Percentiles rank a stretch among this genome's conserved stretches.
Conservation (phyloP, 2,797 vertebrate species). For the Todus mexicanus region DNA sequence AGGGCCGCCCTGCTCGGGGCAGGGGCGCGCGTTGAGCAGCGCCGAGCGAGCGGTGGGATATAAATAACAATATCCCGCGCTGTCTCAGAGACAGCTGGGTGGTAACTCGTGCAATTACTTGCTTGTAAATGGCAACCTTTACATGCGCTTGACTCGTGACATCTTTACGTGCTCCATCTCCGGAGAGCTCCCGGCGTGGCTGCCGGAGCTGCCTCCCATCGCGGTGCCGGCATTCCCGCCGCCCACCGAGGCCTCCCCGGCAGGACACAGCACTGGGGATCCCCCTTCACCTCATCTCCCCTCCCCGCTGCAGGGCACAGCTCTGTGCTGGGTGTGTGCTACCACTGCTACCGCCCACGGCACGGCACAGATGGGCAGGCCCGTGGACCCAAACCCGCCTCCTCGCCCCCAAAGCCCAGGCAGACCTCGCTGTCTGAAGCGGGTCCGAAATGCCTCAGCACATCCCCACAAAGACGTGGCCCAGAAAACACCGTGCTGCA, state of each 20-base stretch:
- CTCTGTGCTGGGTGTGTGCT: accelerated
- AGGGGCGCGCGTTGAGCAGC: neutral
- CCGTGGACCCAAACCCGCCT: neutral
- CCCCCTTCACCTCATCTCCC: no score
- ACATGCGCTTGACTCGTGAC: neutral
- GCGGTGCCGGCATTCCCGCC: accelerated
- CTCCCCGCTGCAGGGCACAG: accelerated
- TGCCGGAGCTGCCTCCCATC: neutral
- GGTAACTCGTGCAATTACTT: neutral
- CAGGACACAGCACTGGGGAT: accelerated
- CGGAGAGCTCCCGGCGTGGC: accelerated
- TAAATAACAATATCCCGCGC: neutral
- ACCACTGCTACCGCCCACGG: neutral
- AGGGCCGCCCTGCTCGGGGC: neutral
- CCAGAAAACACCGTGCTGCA: accelerated
- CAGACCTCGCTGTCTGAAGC: neutral
- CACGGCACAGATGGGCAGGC: accelerated
- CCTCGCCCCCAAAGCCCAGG: neutral
- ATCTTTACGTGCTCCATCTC: neutral
- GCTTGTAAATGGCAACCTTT: slow-evolving; percentile 26
- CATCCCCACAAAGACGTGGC: neutral
- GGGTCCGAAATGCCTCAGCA: neutral
- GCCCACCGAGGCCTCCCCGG: no score
- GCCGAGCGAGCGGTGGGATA: accelerated
- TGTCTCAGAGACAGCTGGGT: neutral